Percentiles rank a stretch among this genome's conserved stretches.
phyloP scores from a whole-genome alignment of 2,797 vertebrate genomes.

The Mormyrops attenuatus region DNA sequence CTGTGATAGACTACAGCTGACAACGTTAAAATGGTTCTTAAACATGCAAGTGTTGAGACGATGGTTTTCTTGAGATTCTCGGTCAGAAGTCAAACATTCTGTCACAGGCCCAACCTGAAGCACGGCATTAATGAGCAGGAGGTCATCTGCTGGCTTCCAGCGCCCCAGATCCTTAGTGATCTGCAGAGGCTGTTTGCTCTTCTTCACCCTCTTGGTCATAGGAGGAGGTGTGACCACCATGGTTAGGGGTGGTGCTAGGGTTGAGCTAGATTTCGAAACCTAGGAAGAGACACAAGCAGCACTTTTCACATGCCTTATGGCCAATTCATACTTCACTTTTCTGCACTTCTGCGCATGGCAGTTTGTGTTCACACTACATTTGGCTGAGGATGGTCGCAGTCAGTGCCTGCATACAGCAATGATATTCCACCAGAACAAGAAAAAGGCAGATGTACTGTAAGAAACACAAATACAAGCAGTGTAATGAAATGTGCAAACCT shows the following conservation, averaged over 20 bases:
- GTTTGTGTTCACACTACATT: background rate
- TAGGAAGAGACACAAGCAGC: conserved; percentile 33
- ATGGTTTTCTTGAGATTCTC: background rate
- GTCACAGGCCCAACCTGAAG: conserved; percentile 68
- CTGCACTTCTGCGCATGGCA: background rate
- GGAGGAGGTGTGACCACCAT: conserved; percentile 69
- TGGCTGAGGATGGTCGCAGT: background rate
- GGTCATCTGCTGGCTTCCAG: conserved; percentile 90
- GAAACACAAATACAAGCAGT: background rate
- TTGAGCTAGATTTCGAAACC: conserved; percentile 73
- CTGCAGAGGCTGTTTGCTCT: conserved; percentile 88
- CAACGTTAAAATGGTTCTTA: background rate
- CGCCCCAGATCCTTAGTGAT: conserved; percentile 90
- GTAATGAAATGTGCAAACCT: background rate
- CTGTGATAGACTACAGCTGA: background rate
- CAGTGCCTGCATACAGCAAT: background rate
- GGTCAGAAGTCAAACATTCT: conserved; percentile 1
- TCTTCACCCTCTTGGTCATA: conserved; percentile 87
- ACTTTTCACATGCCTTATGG: background rate
- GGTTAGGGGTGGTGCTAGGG: conserved; percentile 70
- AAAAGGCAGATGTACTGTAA: background rate
- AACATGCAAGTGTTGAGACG: background rate
- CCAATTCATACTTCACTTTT: background rate
- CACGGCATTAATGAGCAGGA: conserved; percentile 88
- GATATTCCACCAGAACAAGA: background rate